Evolutionary conservation across 2,113 vertebrate species (phyloP), one percentile per base, ranked within the genome.

Genomic region (Dicaeum eximium): DNA sequence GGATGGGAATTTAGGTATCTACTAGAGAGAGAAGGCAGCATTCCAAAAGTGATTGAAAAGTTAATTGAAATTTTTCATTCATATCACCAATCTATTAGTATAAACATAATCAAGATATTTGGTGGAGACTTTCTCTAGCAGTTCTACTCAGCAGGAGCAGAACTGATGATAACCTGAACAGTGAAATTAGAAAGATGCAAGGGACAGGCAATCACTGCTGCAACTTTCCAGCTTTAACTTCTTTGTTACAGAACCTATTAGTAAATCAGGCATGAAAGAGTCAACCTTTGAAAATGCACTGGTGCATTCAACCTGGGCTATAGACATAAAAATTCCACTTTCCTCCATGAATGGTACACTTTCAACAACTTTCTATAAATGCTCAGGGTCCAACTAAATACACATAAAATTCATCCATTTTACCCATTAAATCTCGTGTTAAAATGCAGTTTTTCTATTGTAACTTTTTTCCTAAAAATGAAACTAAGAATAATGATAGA

Each of bases 21-120:
- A 54, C 7, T 44, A 54, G 38, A 77, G 54, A 87, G 6, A 87
- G 33, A 93, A 51, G 40, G 51, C 9, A 1, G 35, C 65, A 90
- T 86, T 96, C 33, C 85, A 86, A n/a, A 86, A 88, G 40, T 33
- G 15, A 72, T 8, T 77, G 54, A 62, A 66, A 86, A 82, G 27
- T 61, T 96, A 70, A 84, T n/a, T 91, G 80, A 47, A 67, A n/a
- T 77, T 86, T 80, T 80, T 86, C 86, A 54, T 22, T 94, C 37
- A 3, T n/a, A 80, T 72, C 54, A 70, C 24, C 40, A 30, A 87
- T 66, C 35, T 65, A 72, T 50, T 48, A 83, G 13, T 42, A 90
- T 33, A 87, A 81, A 72, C 35, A 48, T 44, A 82, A 85, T 56
- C 42, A 79, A 86, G 62, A 44, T 73, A 85, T 35, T 79, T 57